Evolutionary conservation across 2,797 vertebrate genomes (phyloP), one percentile per base, ranked within the genome.

Genomic region (Salmo trutta): DNA sequence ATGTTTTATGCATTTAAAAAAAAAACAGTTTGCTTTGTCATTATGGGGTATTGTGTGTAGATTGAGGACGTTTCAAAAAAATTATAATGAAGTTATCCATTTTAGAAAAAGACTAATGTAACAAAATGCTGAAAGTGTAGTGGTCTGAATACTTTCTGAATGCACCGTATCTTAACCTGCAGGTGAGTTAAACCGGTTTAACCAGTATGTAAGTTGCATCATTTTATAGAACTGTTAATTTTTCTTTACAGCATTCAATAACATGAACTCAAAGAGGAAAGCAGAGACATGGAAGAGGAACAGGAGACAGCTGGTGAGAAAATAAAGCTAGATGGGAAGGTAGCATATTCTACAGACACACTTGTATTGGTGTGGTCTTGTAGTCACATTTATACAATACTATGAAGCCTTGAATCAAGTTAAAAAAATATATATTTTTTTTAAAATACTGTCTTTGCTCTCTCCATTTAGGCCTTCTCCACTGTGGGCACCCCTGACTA

Each of bases 221-320:
- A 70, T 59, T 73, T 68, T 47, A 64, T 41, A 8, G 16, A 47
- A 31, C n/a, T 27, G 6, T 15, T 27, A 0, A 24, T 33, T 66
- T 77, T 88, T 81, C 36, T 76, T 29, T 41, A 27, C 75, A 97
- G 96, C 95, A 80, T 96, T 96, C 79, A 96, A 97, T 91, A 97
- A 97, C 85, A 97, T 97, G 96, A 97, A 97, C 87, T 97, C 96
- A 41, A 97, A 97, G 86, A 94, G 96, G 88, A 97, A 97, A 94
- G 96, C 96, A 83, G 96, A 97, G 90, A 97, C 96, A 0, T 97
- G 96, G 96, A 97, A 97, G 88, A 94, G 95, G 89, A 97, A 96
- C 64, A 90, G 96, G 76, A 90, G 96, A 77, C 96, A 97, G 87
- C 76, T 97, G 88, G 96, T 97, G 82, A 93, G 16, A 7, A 36